phyloP scores from a whole-genome alignment of 2,797 vertebrate genomes.

The Lycodopsis pacificus region DNA sequence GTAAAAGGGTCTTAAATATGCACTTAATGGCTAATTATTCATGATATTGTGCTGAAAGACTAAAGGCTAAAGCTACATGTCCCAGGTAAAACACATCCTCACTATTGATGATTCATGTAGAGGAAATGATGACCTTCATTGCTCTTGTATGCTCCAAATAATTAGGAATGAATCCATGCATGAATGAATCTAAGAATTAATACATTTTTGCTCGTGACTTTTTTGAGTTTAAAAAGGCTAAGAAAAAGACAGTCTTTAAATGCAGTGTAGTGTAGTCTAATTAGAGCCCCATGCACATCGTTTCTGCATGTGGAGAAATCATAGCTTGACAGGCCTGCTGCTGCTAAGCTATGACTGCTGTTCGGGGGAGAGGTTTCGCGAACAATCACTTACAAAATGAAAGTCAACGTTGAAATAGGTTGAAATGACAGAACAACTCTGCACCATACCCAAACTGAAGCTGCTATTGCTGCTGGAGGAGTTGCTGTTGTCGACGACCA shows the following conservation, averaged over 20 bases:
- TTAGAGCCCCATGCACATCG: neutral
- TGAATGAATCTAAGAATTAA: neutral
- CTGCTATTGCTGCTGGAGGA: conserved; percentile 69
- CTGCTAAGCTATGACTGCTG: neutral
- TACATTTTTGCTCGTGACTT: neutral
- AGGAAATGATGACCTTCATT: no score
- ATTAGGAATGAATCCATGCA: no score
- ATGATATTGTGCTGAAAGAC: neutral
- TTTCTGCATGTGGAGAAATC: neutral
- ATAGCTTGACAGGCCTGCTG: neutral
- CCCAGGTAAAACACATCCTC: neutral
- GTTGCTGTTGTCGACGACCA: conserved; percentile 73
- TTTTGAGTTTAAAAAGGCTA: neutral
- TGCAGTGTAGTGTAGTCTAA: neutral
- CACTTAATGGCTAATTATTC: neutral
- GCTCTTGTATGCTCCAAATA: no score
- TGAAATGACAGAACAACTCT: neutral
- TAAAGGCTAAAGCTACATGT: neutral
- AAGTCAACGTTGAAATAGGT: neutral
- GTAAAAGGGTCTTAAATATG: neutral
- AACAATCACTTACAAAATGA: neutral
- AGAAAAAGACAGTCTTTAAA: neutral
- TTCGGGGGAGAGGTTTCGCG: neutral
- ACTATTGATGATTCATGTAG: no score
- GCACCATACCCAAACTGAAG: conserved; percentile 85